A percentile compares a stretch with the other conserved stretches of the same genome.
Conservation (phyloP, 2,888 invertebrate genomes). For the Aspidapion aeneum region DNA sequence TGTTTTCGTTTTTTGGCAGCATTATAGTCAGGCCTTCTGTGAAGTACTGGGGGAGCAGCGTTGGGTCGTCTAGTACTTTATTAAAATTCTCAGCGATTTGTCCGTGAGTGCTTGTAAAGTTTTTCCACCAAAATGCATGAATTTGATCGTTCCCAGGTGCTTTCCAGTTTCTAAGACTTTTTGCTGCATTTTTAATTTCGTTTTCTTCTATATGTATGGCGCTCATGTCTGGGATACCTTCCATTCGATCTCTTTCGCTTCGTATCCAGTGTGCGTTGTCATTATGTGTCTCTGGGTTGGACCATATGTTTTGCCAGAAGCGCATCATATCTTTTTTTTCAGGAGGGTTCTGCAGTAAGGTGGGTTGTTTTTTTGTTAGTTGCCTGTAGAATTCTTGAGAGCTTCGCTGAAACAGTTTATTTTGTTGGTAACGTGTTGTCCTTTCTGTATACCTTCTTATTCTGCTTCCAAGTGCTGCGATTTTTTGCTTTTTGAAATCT, state of each 20-base stretch:
- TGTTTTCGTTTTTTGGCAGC: background rate
- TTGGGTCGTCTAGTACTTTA: background rate
- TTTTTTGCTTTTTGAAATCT: constrained; percentile 2
- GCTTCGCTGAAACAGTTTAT: background rate
- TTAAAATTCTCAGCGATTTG: background rate
- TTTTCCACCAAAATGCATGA: background rate
- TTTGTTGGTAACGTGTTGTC: background rate
- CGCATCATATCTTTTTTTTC: background rate
- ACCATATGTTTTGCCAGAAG: constrained; percentile 1
- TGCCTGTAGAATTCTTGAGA: background rate
- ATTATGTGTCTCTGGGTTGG: background rate
- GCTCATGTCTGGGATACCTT: background rate
- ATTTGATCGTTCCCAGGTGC: background rate
- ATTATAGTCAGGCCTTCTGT: background rate
- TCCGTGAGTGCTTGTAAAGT: background rate
- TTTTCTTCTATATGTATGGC: background rate
- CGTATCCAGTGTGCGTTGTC: background rate
- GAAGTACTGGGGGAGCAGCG: background rate
- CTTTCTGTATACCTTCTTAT: constrained; percentile 2
- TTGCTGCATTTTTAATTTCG: constrained; percentile 1
- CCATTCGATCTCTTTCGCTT: background rate
- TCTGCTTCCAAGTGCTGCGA: background rate
- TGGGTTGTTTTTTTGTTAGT: background rate
- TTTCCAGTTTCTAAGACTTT: constrained; percentile 4
- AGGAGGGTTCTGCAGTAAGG: background rate